Base-by-base conservation (phyloP, 2,888 invertebrate genomes). In the Drosophila melanosoma region DNA sequence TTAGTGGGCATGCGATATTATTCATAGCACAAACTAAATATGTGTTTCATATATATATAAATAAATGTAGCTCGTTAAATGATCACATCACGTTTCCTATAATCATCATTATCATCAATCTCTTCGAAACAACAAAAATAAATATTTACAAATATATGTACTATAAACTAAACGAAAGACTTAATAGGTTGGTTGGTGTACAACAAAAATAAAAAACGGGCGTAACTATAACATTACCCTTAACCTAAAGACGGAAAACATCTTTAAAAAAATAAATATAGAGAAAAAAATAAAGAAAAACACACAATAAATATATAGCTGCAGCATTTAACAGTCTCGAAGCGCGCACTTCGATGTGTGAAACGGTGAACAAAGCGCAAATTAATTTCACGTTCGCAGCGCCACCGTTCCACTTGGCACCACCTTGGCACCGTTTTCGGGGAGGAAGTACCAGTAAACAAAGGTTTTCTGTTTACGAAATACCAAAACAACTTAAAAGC, bases 81-180 rank as follows among this genome's bases (percentile, higher is more conserved):
- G 82, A 87, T 87, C 87, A 87, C 87, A 87, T 87, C 75, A 89
- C 79, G 89, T 89, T 87, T 76, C 83, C 81, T 79, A 86, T 82
- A 82, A 79, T 86, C 75, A 81, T 85, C 71, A 83, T 88, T 51
- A 67, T 75, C 54, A 60, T 71, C 59, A 69, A 74, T 81, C 66
- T 70, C 65, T 42, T 57, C 62, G 72, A 80, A 78, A 74, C 82
- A 87, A 90, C 87, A 90, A 81, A 71, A 89, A 89, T 89, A 88
- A 89, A 90, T 89, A 90, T 88, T 73, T 90, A 90, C 85, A 88
- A 89, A 78, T 64, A 63, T 72, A 67, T 70, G 54, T 56, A 73
- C 68, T 85, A 80, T 57, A 59, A 67, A 73, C 88, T 87, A 88
- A 73, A 75, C 68, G 66, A 83, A 58, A 76, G 70, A 69, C 75